Evolutionary conservation across 2,888 invertebrate species (phyloP).

Genomic region (Ectemnius lituratus): DNA sequence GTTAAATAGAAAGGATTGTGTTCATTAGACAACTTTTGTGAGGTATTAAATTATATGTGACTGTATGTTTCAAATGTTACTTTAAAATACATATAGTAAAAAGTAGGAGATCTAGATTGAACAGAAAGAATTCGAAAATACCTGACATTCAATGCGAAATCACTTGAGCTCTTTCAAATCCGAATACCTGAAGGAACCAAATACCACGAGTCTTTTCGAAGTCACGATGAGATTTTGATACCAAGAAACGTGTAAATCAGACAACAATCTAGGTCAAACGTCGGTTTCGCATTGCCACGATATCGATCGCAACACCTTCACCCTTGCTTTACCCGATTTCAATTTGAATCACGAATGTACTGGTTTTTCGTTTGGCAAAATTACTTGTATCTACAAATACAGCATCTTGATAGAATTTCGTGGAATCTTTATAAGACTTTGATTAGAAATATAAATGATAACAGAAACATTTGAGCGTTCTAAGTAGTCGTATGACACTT

Average conservation of each 20-base stretch:
- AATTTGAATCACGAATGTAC: slow-evolving; percentile 29
- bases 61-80: background rate
- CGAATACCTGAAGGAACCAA: slow-evolving; percentile 5
- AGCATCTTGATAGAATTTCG: too few relatives aligned
- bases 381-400: too few relatives aligned
- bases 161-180: background rate
- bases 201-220: background rate
- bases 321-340: slow-evolving; percentile 40
- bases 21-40: slow-evolving; percentile 1
- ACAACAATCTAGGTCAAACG: background rate
- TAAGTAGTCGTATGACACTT: too few relatives aligned
- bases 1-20: background rate
- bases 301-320: slow-evolving; percentile 3
- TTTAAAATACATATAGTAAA: slow-evolving; percentile 5
- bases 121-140: too few relatives aligned
- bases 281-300: background rate
- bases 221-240: background rate
- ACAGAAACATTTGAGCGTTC: too few relatives aligned
- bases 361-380: background rate
- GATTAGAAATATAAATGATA: too few relatives aligned
- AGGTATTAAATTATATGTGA: too few relatives aligned
- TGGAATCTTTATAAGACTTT: too few relatives aligned
- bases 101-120: too few relatives aligned
- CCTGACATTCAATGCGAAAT: too few relatives aligned
- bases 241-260: background rate